Conservation (phyloP, 2,113 vertebrate genomes). For the Aphelocoma coerulescens region DNA sequence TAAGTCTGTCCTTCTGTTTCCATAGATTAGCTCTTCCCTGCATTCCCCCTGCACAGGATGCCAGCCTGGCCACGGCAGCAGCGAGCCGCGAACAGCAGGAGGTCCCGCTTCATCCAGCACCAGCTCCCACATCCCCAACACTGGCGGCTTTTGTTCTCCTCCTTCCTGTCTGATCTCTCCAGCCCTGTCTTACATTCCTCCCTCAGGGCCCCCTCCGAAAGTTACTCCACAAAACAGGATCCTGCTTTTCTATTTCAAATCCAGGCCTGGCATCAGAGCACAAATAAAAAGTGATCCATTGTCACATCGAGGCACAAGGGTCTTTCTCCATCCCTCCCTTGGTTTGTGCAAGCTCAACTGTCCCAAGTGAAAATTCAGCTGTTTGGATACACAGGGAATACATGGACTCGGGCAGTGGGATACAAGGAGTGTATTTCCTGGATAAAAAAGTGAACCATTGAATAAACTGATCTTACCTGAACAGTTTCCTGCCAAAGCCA, state of each 20-base stretch:
- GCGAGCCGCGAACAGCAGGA: background rate
- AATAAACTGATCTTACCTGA: background rate
- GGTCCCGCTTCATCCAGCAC: background rate
- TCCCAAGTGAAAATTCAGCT: background rate
- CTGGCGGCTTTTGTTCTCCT: background rate
- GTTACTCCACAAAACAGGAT: background rate
- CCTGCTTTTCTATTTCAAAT: constrained; percentile 40
- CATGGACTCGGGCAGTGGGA: background rate
- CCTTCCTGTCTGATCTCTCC: background rate
- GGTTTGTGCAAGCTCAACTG: background rate
- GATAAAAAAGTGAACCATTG: background rate
- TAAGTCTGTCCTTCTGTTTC: constrained; percentile 59
- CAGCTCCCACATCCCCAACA: background rate
- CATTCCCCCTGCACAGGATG: background rate
- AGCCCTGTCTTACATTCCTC: background rate
- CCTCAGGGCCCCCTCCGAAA: background rate
- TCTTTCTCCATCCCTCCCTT: background rate
- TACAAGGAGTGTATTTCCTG: background rate
- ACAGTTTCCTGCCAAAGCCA: background rate
- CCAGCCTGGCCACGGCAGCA: background rate
- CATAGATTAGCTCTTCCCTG: constrained; percentile 47
- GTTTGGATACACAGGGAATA: background rate
- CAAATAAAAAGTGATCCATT: constrained; percentile 6
- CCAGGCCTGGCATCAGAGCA: background rate
- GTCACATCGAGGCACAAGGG: background rate